Percentiles rank a stretch among this genome's conserved stretches.
Conservation (phyloP, 2,797 vertebrate genomes). For the Xenopus petersii region DNA sequence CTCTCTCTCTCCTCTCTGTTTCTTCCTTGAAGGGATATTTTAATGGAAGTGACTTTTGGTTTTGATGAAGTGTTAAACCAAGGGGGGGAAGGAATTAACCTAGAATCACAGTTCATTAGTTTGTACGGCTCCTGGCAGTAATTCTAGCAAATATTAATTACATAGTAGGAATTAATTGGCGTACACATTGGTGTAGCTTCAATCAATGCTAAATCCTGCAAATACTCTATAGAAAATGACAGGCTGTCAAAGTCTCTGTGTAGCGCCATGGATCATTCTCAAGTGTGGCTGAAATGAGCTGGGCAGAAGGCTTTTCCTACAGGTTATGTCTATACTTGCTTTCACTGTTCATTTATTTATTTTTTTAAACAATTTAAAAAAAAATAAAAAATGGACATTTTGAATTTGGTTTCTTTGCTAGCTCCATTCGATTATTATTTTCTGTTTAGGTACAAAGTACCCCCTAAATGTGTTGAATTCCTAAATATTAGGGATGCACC, state of each 20-base stretch:
- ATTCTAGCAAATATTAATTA: slow-evolving; percentile 83
- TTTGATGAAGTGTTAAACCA: slow-evolving; percentile 67
- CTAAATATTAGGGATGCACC: too few relatives aligned
- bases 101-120: slow-evolving; percentile 83
- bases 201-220: slow-evolving; percentile 45
- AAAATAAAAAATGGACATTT: too few relatives aligned
- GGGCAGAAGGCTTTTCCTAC: too few relatives aligned
- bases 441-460: too few relatives aligned
- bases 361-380: too few relatives aligned
- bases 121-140: slow-evolving; percentile 66
- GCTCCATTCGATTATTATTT: too few relatives aligned
- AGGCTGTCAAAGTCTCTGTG: slow-evolving; percentile 31
- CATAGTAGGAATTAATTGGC: slow-evolving; percentile 82
- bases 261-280: slow-evolving; percentile 26
- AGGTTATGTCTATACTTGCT: too few relatives aligned
- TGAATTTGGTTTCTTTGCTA: too few relatives aligned
- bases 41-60: slow-evolving; percentile 66
- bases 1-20: slow-evolving; percentile 57
- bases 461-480: too few relatives aligned
- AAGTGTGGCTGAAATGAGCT: background rate
- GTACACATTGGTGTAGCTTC: slow-evolving; percentile 38
- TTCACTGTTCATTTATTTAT: too few relatives aligned
- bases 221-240: slow-evolving; percentile 32
- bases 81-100: slow-evolving; percentile 68
- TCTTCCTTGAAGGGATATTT: slow-evolving; percentile 69